Conservation (phyloP, 2,113 vertebrate genomes). For the Zapus hudsonius region DNA sequence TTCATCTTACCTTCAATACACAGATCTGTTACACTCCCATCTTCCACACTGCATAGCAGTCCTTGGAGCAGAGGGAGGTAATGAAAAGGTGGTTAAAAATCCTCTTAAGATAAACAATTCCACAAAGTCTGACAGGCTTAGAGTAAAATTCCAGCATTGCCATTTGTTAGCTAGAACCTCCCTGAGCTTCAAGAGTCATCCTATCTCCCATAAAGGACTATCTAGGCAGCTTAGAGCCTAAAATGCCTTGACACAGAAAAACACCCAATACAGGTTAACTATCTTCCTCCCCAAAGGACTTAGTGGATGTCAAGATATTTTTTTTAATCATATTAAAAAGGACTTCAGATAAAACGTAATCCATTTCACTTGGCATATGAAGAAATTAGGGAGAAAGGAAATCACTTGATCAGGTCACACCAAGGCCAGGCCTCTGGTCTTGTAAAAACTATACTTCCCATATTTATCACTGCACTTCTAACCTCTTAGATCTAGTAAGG, state of each 20-base stretch:
- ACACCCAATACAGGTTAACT: neutral
- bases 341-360: neutral
- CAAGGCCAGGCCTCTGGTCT: neutral
- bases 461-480: neutral
- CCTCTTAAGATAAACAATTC: neutral
- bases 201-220: neutral
- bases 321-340: conserved; percentile 27
- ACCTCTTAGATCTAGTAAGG: neutral
- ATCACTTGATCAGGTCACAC: conserved; percentile 11
- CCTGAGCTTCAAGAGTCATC: neutral
- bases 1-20: conserved; percentile 89
- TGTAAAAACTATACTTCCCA: neutral
- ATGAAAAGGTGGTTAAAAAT: neutral
- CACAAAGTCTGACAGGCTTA: conserved; percentile 34
- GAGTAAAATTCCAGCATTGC: neutral
- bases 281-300: conserved; percentile 11
- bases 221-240: neutral
- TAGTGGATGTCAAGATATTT: neutral
- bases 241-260: conserved; percentile 33
- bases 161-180: conserved; percentile 2
- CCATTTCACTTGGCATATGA: conserved; percentile 14
- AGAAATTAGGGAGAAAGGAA: conserved; percentile 25
- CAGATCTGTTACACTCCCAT: conserved; percentile 86
- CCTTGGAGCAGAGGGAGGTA: conserved; percentile 82
- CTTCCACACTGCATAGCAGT: conserved; percentile 88